phyloP scores from a whole-genome alignment of 2,797 vertebrate species.

The Leptoclinus maculatus region DNA sequence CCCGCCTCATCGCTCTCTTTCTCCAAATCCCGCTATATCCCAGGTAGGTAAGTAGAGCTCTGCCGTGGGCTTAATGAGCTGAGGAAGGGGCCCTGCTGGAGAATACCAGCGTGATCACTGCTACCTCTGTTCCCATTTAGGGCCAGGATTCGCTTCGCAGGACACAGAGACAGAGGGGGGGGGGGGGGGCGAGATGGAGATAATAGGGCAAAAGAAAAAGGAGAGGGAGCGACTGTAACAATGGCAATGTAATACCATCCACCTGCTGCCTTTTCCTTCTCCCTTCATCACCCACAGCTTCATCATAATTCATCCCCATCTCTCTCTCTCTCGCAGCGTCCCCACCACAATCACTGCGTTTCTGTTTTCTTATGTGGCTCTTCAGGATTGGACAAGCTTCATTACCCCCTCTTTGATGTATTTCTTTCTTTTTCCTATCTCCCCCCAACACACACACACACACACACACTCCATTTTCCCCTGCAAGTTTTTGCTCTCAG shows the following conservation, averaged over 20 bases:
- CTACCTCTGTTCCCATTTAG: slow-evolving; percentile 67
- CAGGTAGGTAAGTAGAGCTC: slow-evolving; percentile 52
- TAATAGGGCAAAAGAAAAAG: slow-evolving; percentile 9
- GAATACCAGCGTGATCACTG: slow-evolving; percentile 49
- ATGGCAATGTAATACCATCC: slow-evolving; percentile 31
- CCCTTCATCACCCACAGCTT: slow-evolving; percentile 31
- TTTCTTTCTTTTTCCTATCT: slow-evolving; percentile 25
- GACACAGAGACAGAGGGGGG: not conserved
- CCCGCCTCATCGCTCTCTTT: slow-evolving; percentile 5
- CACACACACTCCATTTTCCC: not conserved
- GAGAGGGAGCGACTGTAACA: slow-evolving; percentile 35
- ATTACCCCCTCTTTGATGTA: slow-evolving; percentile 63
- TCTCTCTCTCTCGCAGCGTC: not conserved
- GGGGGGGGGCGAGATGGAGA: not conserved
- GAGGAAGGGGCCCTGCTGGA: slow-evolving; percentile 59
- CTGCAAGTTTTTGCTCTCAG: slow-evolving; percentile 2
- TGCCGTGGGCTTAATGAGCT: slow-evolving; percentile 67
- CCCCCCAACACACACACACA: not conserved
- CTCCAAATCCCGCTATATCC: slow-evolving; percentile 39
- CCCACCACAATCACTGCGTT: slow-evolving; percentile 14
- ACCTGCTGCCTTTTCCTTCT: slow-evolving; percentile 33
- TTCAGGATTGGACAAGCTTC: slow-evolving; percentile 64
- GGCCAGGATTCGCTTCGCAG: slow-evolving; percentile 44
- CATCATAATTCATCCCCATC: slow-evolving; percentile 47
- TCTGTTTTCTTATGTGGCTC: slow-evolving; percentile 59